Base-by-base conservation (phyloP, 2,888 invertebrate genomes). In the Micropterix aruncella region DNA sequence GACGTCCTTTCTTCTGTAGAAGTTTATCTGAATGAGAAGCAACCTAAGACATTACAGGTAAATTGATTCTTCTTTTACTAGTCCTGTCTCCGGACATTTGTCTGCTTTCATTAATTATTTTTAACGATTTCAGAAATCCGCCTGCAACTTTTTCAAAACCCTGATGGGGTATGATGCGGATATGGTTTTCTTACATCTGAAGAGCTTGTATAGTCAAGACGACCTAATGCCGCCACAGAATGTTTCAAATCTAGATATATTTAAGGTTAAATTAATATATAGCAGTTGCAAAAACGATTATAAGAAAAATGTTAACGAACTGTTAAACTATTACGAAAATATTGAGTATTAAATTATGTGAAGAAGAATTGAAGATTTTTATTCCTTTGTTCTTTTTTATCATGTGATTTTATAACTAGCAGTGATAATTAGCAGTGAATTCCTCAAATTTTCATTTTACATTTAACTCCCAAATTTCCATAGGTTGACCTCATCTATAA, bases 41-140 rank as follows among this genome's bases (percentile, higher is more conserved):
- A 83, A 56, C 78, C 82, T 14, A 62, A 65, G 45, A 68, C 71
- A 2, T 60, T 83, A 48, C 82, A 82, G 71, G 83, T 81, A n/a
- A n/a, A n/a, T n/a, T n/a, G n/a, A n/a, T n/a, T n/a, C n/a, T n/a
- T n/a, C n/a, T n/a, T n/a, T n/a, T n/a, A n/a, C n/a, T n/a, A n/a
- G n/a, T n/a, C n/a, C n/a, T n/a, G n/a, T n/a, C n/a, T n/a, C n/a
- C n/a, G n/a, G n/a, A n/a, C n/a, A n/a, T 5, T 27, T 27, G 27
- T 27, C 7, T 7, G 12, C 27, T 27, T 27, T 27, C 5, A 27
- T 5, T 27, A 27, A 27, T 27, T 27, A 27, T 27, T 7, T 27
- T 27, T 7, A 27, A 27, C 27, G 27, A 27, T 27, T 27, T 27
- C 27, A 27, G 27, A 27, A 27, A 27, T 5, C 27, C 5, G 27